Evolutionary conservation across 1,140 invertebrate genomes (phyloP), one percentile per base, ranked within the genome.

Genomic region (Melipona quadrifasciata): DNA sequence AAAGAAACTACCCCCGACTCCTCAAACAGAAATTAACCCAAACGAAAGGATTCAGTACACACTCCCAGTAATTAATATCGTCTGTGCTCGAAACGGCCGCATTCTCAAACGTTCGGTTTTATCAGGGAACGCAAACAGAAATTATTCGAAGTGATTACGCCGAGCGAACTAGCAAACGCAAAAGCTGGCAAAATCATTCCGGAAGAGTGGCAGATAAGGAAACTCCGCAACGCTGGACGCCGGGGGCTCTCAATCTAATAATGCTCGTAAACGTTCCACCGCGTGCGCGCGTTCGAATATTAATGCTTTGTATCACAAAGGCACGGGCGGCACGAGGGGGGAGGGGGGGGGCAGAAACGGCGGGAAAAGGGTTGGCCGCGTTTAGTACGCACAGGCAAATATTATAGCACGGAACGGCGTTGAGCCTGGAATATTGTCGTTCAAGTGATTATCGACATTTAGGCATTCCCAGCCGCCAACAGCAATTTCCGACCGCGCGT

Each of bases 391-490:
- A 31, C 64, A 75, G 65, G 83, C 82, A 86, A 86, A 77, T 87
- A 87, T n/a, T n/a, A n/a, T n/a, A n/a, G 82, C 53, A 64, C 57
- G 65, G 78, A 70, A 68, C 55, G 80, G 70, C 82, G 73, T 65
- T 21, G 68, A 80, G 10, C 72, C 78, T 73, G 75, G 78, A 80
- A 82, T 87, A 89, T 87, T 86, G 82, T 90, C 85, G 86, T 75
- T 89, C 64, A 82, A 89, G 82, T 80, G 87, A 89, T 90, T 89
- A 90, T 90, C 88, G 88, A 90, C 87, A 88, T 85, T 90, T 90
- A 88, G 80, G 84, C 87, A 88, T 87, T 88, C 74, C 86, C 84
- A 83, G 71, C 89, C 85, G 78, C 80, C 80, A 80, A 82, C 80
- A 80, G 84, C 87, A 88, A 90, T 90, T 90, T 83, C 83, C 88